Conservation (phyloP, 1,140 invertebrate species). For the Babylonia areolata region DNA sequence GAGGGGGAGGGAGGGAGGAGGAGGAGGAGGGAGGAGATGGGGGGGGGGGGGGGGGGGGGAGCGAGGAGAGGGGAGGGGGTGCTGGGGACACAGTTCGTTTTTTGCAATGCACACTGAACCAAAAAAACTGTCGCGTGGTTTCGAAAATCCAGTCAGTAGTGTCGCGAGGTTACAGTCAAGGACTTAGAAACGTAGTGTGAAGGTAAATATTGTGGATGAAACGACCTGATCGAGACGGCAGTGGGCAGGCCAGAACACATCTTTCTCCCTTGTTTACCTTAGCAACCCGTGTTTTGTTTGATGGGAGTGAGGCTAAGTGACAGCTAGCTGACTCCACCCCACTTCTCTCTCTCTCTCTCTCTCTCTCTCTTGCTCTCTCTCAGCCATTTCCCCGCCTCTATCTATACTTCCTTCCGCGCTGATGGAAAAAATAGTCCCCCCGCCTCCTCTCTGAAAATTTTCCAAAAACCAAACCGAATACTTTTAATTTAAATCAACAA, state of each 20-base stretch:
- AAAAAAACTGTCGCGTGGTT: too few species aligned
- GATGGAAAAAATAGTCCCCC: too few species aligned
- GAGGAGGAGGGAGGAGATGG: too few species aligned
- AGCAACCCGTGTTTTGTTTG: slow-evolving; percentile 8
- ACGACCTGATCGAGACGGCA: not conserved
- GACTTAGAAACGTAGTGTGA: not conserved
- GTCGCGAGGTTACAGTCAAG: not conserved
- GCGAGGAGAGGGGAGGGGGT: too few species aligned
- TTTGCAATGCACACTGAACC: too few species aligned
- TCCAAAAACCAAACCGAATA: not conserved
- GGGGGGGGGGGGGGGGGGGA: too few species aligned
- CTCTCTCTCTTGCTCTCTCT: too few species aligned
- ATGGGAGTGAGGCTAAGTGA: too few species aligned
- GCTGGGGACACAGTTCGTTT: too few species aligned
- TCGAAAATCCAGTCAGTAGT: too few species aligned
- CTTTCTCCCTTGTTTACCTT: slow-evolving; percentile 13
- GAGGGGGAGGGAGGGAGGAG: too few species aligned
- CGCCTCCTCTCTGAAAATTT: not conserved
- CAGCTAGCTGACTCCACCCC: not conserved
- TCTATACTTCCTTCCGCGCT: not conserved
- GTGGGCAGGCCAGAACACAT: not conserved
- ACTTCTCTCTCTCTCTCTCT: too few species aligned
- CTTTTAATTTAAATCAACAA: not conserved
- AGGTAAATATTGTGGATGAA: not conserved
- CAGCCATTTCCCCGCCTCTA: not conserved